Evolutionary conservation across 2,797 vertebrate species (phyloP), one percentile per base, ranked within the genome.

Genomic region (Neomorphus geoffroyi): DNA sequence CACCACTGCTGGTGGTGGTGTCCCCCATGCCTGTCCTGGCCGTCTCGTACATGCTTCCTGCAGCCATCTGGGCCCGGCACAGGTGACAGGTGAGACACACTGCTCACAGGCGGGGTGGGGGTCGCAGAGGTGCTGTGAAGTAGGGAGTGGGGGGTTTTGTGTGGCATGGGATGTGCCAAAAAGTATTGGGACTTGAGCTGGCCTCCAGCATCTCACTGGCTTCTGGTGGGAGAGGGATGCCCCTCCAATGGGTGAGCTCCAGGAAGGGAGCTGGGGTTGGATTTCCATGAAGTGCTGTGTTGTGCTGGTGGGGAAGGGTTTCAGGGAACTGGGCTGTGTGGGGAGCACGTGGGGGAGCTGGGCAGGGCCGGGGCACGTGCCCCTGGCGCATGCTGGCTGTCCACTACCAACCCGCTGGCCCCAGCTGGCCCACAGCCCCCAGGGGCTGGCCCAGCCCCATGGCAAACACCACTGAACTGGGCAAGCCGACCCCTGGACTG

Each of bases 161-260:
- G 18, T 80, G 30, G 6, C 1, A 1, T 27, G 56, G 14, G 37
- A 4, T 80, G 21, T 13, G 2, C 43, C 0, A 0, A 3, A 43
- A 32, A 6, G 2, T 9, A 46, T 18, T 6, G 39, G 26, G 23
- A 18, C 13, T 2, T 4, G 64, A 74, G 37, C 16, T 14, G 21
- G 26, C 24, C 15, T n/a, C 33, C 3, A 5, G 22, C 12, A 2
- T 43, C 24, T 28, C 27, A 32, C 16, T 0, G 1, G 50, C n/a
- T 23, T 60, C 39, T 7, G 3, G 39, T 5, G 15, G 35, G 28
- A 33, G 22, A 1, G 7, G 19, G 18, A 13, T 35, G 30, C 11
- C 26, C 53, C 41, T 86, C 39, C 2, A 3, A 6, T 0, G 2
- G 18, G 26, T 14, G 8, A 69, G 32, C 23, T 45, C 33, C 3